Evolutionary conservation across 2,888 invertebrate genomes (phyloP).

Genomic region (Eretmocerus hayati): DNA sequence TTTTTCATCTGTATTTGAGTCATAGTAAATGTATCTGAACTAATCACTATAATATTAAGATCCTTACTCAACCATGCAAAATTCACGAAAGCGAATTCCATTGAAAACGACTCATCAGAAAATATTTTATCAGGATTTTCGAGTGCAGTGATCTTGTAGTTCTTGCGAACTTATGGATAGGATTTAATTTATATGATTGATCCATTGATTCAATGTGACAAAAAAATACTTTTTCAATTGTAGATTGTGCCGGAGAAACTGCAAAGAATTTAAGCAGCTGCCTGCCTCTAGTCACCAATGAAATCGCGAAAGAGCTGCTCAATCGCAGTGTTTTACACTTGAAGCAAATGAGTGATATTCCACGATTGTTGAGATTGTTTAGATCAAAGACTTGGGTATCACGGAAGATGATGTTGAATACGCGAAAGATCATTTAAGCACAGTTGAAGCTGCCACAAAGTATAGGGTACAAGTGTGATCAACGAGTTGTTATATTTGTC

Average conservation of each 20-base stretch:
- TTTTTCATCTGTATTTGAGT: no score
- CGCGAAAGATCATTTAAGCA: constrained; percentile 54
- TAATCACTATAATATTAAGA: no score
- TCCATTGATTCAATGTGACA: background rate
- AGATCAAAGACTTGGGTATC: constrained; percentile 54
- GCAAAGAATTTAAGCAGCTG: constrained; percentile 25
- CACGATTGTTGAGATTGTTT: constrained; percentile 71
- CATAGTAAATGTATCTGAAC: no score
- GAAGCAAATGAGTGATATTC: constrained; percentile 86
- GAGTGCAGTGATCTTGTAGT: no score
- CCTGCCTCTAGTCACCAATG: constrained; percentile 41
- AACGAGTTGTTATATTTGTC: no score
- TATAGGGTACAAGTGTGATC: constrained; percentile 25
- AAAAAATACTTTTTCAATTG: background rate
- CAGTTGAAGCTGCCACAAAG: constrained; percentile 59
- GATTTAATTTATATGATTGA: no score
- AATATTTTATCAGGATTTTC: no score
- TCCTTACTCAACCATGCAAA: no score
- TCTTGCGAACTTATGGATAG: no score
- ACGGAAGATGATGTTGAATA: constrained; percentile 54
- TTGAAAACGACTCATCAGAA: no score
- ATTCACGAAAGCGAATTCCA: no score
- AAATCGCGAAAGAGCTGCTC: constrained; percentile 44
- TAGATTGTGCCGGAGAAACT: constrained; percentile 31
- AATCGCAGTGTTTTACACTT: constrained; percentile 55